These are phyloP conservation scores for Brachionus calyciflorus DNA, from an alignment of 1,140 invertebrate species.

Conservation along the genomic window DNA sequence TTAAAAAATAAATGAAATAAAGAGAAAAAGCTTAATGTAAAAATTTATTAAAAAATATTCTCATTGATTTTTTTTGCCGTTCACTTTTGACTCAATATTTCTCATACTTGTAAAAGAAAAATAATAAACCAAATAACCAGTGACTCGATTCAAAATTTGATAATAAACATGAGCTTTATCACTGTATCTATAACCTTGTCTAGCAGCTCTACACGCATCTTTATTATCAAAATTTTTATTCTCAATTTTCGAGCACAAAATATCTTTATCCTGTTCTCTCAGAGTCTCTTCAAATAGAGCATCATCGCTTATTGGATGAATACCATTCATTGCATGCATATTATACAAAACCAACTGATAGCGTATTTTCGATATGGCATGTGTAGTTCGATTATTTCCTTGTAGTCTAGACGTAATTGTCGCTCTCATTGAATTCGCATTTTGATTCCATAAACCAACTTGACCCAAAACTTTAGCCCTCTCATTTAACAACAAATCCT, in stretches of 20 bases:
- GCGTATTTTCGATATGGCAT: not conserved
- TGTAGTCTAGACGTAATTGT: not conserved
- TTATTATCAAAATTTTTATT: slow-evolving; percentile 1
- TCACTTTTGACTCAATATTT: too few species aligned
- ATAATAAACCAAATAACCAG: slow-evolving; percentile 25
- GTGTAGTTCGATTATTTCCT: not conserved
- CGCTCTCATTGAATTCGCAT: not conserved
- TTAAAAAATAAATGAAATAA: too few species aligned
- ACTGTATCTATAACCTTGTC: not conserved
- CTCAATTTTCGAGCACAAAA: not conserved
- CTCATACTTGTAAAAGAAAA: not conserved
- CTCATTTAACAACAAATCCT: not conserved
- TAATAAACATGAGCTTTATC: slow-evolving; percentile 23
- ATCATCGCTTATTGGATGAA: not conserved
- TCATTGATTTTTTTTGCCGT: too few species aligned
- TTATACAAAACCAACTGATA: slow-evolving; percentile 11
- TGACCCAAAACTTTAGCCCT: not conserved
- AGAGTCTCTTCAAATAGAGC: not conserved
- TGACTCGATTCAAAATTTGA: slow-evolving; percentile 3
- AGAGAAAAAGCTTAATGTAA: too few species aligned
- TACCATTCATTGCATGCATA: not conserved
- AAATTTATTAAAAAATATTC: too few species aligned
- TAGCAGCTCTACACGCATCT: not conserved
- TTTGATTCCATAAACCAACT: not conserved
- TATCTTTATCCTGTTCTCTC: not conserved